A percentile compares a stretch with the other conserved stretches of the same genome.
phyloP scores from a whole-genome alignment of 2,888 invertebrate species.

The Drosophila merina region DNA sequence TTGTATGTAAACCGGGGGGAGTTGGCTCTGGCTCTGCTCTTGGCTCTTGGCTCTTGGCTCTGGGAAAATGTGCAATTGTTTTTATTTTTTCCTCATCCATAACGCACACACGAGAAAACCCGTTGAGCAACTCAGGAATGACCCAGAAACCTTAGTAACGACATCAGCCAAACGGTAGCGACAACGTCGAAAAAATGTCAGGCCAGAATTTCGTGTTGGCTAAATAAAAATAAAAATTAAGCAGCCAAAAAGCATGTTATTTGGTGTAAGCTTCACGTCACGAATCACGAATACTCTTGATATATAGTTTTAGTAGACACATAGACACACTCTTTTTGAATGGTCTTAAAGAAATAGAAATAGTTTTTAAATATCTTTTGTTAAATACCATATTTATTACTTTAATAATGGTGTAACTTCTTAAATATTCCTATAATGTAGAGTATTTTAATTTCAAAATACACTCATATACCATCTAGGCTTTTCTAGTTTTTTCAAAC shows the following conservation, averaged over 20 bases:
- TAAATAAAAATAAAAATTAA: constrained; percentile 27
- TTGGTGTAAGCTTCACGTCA: constrained; percentile 2
- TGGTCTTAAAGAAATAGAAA: not conserved
- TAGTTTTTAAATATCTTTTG: not conserved
- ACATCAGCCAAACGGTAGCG: constrained; percentile 29
- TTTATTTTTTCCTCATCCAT: constrained; percentile 24
- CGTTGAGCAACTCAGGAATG: constrained; percentile 58
- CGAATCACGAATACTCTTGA: constrained; percentile 23
- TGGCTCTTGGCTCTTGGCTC: constrained; percentile 33
- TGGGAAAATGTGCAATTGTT: constrained; percentile 76
- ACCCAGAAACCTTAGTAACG: constrained; percentile 64
- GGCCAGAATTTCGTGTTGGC: constrained; percentile 57
- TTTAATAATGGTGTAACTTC: no score
- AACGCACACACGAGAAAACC: constrained; percentile 53
- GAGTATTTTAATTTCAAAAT: no score
- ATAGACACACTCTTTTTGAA: not conserved
- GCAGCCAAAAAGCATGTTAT: constrained; percentile 13
- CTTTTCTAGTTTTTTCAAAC: not conserved
- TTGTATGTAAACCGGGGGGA: constrained; percentile 54
- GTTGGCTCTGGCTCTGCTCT: constrained; percentile 1
- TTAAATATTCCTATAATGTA: no score
- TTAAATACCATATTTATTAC: no score
- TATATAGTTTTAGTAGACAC: not conserved
- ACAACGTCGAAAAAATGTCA: constrained; percentile 59
- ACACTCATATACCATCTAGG: no score